Evolutionary conservation across 2,888 invertebrate species (phyloP).

Genomic region (Opisthograptis luteolata): DNA sequence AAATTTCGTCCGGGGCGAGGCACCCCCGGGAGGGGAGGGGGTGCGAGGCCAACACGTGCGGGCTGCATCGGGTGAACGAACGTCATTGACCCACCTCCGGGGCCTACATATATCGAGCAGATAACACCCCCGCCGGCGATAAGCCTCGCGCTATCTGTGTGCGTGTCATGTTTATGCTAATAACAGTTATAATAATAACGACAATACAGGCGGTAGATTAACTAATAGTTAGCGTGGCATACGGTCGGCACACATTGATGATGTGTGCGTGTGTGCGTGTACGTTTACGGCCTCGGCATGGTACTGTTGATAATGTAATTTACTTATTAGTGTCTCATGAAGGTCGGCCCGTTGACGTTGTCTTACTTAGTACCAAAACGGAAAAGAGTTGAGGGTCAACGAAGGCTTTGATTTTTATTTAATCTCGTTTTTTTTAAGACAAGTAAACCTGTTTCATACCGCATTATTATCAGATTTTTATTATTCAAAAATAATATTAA

Average conservation of each 20-base stretch:
- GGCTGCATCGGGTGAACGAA: slow-evolving; percentile 79
- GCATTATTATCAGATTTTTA: no score
- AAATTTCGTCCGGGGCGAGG: slow-evolving; percentile 36
- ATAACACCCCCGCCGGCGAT: slow-evolving; percentile 73
- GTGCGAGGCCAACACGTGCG: slow-evolving; percentile 76
- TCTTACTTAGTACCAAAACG: slow-evolving; percentile 28
- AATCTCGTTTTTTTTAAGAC: no score
- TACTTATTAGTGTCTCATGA: slow-evolving; percentile 42
- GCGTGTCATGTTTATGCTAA: slow-evolving; percentile 46
- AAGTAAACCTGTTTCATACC: no score
- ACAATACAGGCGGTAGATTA: slow-evolving; percentile 20
- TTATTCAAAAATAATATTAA: no score
- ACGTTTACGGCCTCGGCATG: slow-evolving; percentile 39
- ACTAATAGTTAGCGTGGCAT: slow-evolving; percentile 18
- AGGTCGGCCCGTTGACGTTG: slow-evolving; percentile 35
- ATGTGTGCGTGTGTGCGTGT: slow-evolving; percentile 37
- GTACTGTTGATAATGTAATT: slow-evolving; percentile 46
- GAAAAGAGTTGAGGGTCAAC: slow-evolving; percentile 27
- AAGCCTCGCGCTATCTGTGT: slow-evolving; percentile 41
- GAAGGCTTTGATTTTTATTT: not conserved
- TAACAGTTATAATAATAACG: slow-evolving; percentile 27
- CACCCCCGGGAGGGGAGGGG: slow-evolving; percentile 40
- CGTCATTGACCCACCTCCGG: slow-evolving; percentile 82
- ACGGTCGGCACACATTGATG: slow-evolving; percentile 38
- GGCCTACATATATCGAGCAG: slow-evolving; percentile 70